Evolutionary conservation across 1,140 invertebrate species (phyloP), one percentile per base, ranked within the genome.

Genomic region (Calosoma granatense): DNA sequence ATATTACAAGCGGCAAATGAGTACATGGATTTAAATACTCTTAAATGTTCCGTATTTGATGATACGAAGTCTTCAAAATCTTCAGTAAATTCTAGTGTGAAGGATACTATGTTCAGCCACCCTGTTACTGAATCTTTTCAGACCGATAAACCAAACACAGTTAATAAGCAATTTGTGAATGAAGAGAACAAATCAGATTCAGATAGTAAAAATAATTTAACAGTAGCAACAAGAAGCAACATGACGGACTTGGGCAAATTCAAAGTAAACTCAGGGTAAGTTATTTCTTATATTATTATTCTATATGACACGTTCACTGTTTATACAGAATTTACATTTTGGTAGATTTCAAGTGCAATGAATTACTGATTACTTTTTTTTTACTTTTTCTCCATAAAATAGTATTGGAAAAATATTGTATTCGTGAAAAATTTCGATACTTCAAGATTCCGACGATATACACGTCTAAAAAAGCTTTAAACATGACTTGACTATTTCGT

Each of bases 31-130:
- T 11, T 39, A n/a, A 57, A 59, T 59, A 17, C 41, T 14, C n/a
- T 30, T 6, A 6, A 14, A 14, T 30, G 26, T 14, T 30, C 26
- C 26, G 14, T 6, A 30, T 30, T 30, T 30, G 26, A 30, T 14
- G 26, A 30, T 6, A 30, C 26, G 14, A n/a, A n/a, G n/a, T n/a
- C n/a, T n/a, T 14, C 4, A 30, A 30, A 30, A 30, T 30, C 26
- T 30, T 30, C 26, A 30, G 54, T 68, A 30, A 66, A 64, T 61
- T 61, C 65, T 2, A 55, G 51, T 20, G 51, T 64, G 1, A 58
- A 62, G 55, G 60, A 69, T 60, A 65, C 63, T 2, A 55, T 69
- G 20, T 54, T 69, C 20, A 64, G 57, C 53, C 67, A 66, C 56
- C 54, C 67, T 20, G 62, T 63, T 21, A 65, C 62, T 56, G 63